Evolutionary conservation across 1,140 invertebrate genomes (phyloP).

Genomic region (Drosophila pseudoobscura): DNA sequence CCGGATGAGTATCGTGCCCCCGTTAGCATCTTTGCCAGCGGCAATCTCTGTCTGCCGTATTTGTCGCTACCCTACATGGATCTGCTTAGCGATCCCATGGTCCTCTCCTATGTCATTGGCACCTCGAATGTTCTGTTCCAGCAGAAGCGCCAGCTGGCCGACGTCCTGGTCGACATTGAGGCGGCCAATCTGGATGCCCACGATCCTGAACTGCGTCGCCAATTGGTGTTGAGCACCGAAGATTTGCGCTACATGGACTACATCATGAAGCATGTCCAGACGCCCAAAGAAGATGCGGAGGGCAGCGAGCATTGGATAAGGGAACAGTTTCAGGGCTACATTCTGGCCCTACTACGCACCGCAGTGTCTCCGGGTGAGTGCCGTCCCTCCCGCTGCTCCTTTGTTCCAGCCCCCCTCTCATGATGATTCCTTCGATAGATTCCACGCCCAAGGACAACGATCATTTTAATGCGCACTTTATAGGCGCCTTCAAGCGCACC

Average conservation of each 20-base stretch:
- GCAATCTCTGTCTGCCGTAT: conserved; percentile 97
- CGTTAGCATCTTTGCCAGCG: conserved; percentile 94
- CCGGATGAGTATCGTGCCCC: conserved; percentile 93
- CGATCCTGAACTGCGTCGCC: conserved; percentile 92
- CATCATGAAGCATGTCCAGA: conserved; percentile 92
- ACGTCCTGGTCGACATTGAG: conserved; percentile 95
- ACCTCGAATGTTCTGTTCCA: conserved; percentile 99
- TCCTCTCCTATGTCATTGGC: conserved; percentile 96
- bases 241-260: conserved; percentile 98
- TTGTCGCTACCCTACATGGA: conserved; percentile 98
- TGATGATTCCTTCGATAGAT: conserved; percentile 38
- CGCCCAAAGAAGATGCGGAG: conserved; percentile 91
- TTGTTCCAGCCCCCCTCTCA: background rate
- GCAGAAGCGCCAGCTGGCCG: conserved; percentile 96
- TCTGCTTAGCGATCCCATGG: conserved; percentile 93
- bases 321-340: conserved; percentile 96
- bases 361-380: conserved; percentile 88
- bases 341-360: conserved; percentile 93
- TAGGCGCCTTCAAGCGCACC: conserved; percentile 93
- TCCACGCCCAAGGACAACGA: conserved; percentile 91
- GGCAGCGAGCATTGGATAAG: conserved; percentile 98
- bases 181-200: conserved; percentile 94
- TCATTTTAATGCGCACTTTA: conserved; percentile 94
- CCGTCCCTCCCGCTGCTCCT: background rate
- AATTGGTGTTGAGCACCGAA: conserved; percentile 95